A percentile compares a stretch with the other conserved stretches of the same genome.
Evolutionary conservation across 2,888 invertebrate genomes (phyloP).

Genomic region (Chymomyza fuscimana): DNA sequence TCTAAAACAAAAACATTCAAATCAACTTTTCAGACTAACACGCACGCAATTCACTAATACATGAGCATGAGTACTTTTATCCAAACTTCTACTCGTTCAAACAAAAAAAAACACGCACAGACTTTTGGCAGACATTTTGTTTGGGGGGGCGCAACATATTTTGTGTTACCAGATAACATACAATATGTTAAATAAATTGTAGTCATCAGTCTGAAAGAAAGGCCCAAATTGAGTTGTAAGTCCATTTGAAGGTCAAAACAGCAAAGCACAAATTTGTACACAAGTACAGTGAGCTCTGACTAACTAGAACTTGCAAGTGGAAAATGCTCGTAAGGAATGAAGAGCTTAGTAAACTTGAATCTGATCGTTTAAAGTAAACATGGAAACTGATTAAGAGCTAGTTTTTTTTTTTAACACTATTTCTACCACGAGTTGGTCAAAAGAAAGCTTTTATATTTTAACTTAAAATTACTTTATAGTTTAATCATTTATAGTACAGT

Average conservation of each 20-base stretch:
- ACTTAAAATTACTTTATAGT: too few relatives aligned
- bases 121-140: slow-evolving; percentile 17
- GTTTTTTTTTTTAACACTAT: too few relatives aligned
- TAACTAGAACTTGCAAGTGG: background rate
- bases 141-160: background rate
- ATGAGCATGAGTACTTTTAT: slow-evolving; percentile 11
- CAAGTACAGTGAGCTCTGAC: background rate
- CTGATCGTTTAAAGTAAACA: too few relatives aligned
- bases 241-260: background rate
- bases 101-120: background rate
- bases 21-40: slow-evolving; percentile 22
- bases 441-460: too few relatives aligned
- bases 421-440: too few relatives aligned
- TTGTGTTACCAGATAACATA: slow-evolving; percentile 29
- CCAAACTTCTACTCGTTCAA: slow-evolving; percentile 4
- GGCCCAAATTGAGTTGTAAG: background rate
- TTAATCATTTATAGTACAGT: too few relatives aligned
- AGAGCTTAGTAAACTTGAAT: too few relatives aligned
- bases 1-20: slow-evolving; percentile 4
- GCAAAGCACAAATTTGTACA: background rate
- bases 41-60: slow-evolving; percentile 11
- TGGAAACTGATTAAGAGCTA: too few relatives aligned
- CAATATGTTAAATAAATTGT: background rate
- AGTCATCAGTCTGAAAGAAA: background rate
- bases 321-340: background rate